Base-by-base conservation (phyloP, 2,888 invertebrate genomes). In the Pediacus dermestoides region DNA sequence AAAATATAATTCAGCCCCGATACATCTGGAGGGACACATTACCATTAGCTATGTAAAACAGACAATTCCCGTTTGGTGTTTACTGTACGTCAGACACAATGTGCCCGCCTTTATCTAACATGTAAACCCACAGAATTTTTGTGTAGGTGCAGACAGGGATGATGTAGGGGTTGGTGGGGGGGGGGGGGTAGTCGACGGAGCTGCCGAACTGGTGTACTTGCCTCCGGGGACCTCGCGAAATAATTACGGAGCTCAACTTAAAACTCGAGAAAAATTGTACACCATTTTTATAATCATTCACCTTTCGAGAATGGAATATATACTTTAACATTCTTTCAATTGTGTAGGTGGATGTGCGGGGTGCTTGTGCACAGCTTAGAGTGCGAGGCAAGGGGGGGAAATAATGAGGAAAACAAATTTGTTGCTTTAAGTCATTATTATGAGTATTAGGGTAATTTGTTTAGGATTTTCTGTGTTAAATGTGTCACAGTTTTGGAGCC, bases 251-350 rank as follows among this genome's bases (percentile, higher is more conserved):
- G 63, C 64, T 64, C 64, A 63, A 66, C 62, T 65, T 65, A 66
- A 66, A 64, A 65, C 63, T 66, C 62, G 64, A 65, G 65, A 66
- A 66, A 66, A 66, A 66, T 66, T 64, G 65, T 62, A 56, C 60
- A 60, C 65, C 66, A 66, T 67, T 67, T 67, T 67, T 66, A 64
- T 67, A 64, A 66, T 67, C 65, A 60, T 67, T 67, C 66, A 67
- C 66, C 66, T 67, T 65, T 64, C 58, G 58, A 61, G 60, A 57
- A 61, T 60, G 53, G 60, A 62, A 61, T 62, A 57, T n/a, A n/a
- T 54, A 52, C 58, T 55, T 57, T 50, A 49, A 48, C 48, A 39
- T 36, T 43, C 35, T 38, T 23, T 23, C 23, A 23, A n/a, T n/a
- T n/a, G n/a, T n/a, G n/a, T n/a, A n/a, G n/a, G n/a, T n/a, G n/a